Evolutionary conservation across 1,140 invertebrate species (phyloP), one percentile per base, ranked within the genome.

Genomic region (Drosophila repletoides): DNA sequence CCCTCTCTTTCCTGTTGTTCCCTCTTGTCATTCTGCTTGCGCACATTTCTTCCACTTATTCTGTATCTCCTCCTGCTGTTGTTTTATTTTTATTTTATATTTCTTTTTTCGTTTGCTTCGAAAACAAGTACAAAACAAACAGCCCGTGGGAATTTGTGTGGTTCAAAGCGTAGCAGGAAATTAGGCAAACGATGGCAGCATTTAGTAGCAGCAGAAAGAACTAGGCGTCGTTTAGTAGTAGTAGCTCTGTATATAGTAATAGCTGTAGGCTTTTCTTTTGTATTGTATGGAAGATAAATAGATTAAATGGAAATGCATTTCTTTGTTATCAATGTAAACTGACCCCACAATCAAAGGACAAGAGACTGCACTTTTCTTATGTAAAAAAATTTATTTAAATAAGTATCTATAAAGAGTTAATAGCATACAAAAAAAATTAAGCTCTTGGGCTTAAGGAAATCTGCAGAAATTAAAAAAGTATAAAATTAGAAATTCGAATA

Each of bases 111-210:
- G 36, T 52, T 51, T 43, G 45, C 31, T 22, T 43, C 31, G 14
- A 43, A 81, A 72, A 74, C 79, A 83, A 77, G 79, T 84, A 84
- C 55, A 73, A 83, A 71, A 84, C 73, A 83, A 83, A 83, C 77
- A 83, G 59, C 55, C 70, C 79, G 79, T 84, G 77, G 77, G 79
- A 83, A 80, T 75, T 75, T 76, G 19, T 19, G 43, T 60, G 45
- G 40, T 38, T 52, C 38, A 58, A 52, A 67, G 45, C 56, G 24
- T 29, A 38, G 36, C 46, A 61, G 38, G 31, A 61, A 67, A 67
- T 66, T 66, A 65, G 52, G 41, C 61, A 41, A 40, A 65, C 52
- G 22, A 19, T 36, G 49, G 41, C 41, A 24, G 29, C 34, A 14
- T 58, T 58, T 46, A 31, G 21, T 43, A 40, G 34, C 21, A 31